Percentiles rank a stretch among this genome's conserved stretches.
Conservation (phyloP, 2,113 vertebrate species). For the Gobiocypris rarus region DNA sequence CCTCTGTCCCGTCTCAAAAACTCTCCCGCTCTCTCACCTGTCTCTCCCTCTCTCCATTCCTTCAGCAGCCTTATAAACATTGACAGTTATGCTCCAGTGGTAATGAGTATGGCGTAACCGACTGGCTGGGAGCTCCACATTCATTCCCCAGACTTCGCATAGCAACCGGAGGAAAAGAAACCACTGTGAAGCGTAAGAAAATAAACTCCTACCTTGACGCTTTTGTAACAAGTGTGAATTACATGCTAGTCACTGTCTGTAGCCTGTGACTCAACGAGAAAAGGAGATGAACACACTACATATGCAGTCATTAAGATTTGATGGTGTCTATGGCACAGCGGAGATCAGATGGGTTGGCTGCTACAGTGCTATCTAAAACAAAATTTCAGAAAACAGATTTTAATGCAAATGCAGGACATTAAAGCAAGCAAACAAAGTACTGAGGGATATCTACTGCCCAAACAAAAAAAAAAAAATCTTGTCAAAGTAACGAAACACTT, state of each 20-base stretch:
- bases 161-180: neutral
- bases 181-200: neutral
- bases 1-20: slow-evolving; percentile 57
- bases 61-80: slow-evolving; percentile 58
- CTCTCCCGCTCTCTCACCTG: slow-evolving; percentile 61
- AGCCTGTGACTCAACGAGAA: slow-evolving; percentile 57
- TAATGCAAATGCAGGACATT: slow-evolving; percentile 15
- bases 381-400: neutral
- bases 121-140: slow-evolving; percentile 14
- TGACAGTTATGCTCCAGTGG: slow-evolving; percentile 65
- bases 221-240: slow-evolving; percentile 39
- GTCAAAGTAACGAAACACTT: slow-evolving; percentile 17
- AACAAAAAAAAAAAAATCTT: neutral
- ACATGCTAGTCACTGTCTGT: slow-evolving; percentile 30
- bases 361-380: neutral
- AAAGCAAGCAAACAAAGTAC: neutral
- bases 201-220: neutral
- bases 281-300: slow-evolving; percentile 46
- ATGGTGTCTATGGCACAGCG: neutral
- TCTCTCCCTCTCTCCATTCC: slow-evolving; percentile 59
- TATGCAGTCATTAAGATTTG: slow-evolving; percentile 42
- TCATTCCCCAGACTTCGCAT: slow-evolving; percentile 2
- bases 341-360: neutral
- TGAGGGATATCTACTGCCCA: neutral
- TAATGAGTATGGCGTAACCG: slow-evolving; percentile 44